Evolutionary conservation across 2,888 invertebrate genomes (phyloP).

Genomic region (Hecatera dysodea): DNA sequence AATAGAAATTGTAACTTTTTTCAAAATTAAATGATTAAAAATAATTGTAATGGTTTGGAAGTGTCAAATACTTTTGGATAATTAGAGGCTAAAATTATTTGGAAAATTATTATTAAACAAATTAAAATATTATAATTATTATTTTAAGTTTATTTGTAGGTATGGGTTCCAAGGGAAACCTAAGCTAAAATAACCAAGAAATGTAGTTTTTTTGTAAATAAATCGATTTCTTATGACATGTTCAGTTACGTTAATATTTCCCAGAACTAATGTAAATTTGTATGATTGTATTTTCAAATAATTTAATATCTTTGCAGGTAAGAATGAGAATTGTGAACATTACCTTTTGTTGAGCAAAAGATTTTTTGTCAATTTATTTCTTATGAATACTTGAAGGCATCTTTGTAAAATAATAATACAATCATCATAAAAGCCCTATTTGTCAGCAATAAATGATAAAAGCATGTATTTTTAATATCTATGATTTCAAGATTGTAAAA

Average conservation of each 20-base stretch:
- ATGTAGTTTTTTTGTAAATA: conserved; percentile 9
- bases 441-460: conserved; percentile 3
- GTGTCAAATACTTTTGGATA: conserved; percentile 60
- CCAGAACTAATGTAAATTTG: not conserved
- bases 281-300: not conserved
- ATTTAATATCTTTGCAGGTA: not conserved
- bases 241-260: not conserved
- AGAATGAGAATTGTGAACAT: not conserved
- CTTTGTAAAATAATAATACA: not conserved
- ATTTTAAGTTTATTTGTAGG: conserved; percentile 28
- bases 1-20: conserved; percentile 13
- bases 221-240: not conserved
- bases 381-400: not conserved
- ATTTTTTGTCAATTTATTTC: not conserved
- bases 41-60: conserved; percentile 35
- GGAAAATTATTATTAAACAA: conserved; percentile 43
- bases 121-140: conserved; percentile 39
- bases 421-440: not conserved
- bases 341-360: conserved; percentile 6
- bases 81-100: conserved; percentile 66
- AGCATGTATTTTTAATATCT: not conserved
- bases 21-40: conserved; percentile 10
- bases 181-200: conserved; percentile 21
- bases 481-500: conserved; percentile 5
- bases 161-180: conserved; percentile 56